A percentile compares a stretch with the other conserved stretches of the same genome.
phyloP scores from a whole-genome alignment of 2,797 vertebrate genomes.

The Neoniphon sammara region DNA sequence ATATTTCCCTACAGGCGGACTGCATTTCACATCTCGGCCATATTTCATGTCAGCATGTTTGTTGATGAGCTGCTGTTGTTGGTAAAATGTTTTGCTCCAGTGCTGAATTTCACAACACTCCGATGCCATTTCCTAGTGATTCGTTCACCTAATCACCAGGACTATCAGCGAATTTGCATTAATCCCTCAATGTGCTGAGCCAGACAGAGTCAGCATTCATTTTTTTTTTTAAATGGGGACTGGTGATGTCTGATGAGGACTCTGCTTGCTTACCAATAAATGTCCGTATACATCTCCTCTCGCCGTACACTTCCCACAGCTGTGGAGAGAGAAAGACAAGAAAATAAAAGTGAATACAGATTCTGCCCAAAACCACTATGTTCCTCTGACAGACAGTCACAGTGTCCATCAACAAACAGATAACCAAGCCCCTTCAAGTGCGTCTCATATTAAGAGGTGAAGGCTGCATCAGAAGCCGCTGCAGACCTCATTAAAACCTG shows the following conservation, averaged over 20 bases:
- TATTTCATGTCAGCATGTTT: conserved; percentile 50
- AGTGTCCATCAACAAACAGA: not conserved
- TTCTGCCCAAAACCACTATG: not conserved
- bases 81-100: not conserved
- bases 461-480: not conserved
- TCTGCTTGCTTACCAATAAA: conserved; percentile 90
- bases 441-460: not conserved
- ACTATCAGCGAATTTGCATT: not conserved
- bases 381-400: not conserved
- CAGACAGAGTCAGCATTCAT: not conserved
- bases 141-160: not conserved
- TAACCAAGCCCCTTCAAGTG: not conserved
- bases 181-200: not conserved
- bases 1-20: conserved; percentile 45
- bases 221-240: not conserved
- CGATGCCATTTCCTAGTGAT: not conserved
- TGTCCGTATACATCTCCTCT: conserved; percentile 93
- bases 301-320: conserved; percentile 97
- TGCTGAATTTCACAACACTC: not conserved
- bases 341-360: not conserved
- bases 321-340: conserved; percentile 59
- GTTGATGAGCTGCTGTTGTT: conserved; percentile 35
- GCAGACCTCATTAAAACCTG: not conserved
- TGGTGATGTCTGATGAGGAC: not conserved
- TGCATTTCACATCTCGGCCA: conserved; percentile 12